These are phyloP conservation scores for Oscarella lobularis DNA, from an alignment of 37 sponge, comb jelly and placozoan genomes.

Conservation along the genomic window DNA sequence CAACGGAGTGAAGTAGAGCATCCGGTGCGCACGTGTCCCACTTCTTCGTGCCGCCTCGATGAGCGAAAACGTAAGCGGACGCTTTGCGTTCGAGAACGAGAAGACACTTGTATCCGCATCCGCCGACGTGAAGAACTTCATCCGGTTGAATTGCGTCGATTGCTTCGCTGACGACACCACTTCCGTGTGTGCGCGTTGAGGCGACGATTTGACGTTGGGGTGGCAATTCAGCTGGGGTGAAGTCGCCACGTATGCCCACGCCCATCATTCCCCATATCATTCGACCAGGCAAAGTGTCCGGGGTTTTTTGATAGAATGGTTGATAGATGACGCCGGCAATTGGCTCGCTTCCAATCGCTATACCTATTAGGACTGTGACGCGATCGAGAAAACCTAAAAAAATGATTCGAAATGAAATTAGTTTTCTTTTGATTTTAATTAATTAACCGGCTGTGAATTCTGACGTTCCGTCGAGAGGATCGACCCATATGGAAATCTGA, in stretches of 20 bases:
- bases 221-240: neutral
- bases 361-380: slow-evolving; percentile 87
- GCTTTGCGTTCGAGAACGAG: slow-evolving; percentile 65
- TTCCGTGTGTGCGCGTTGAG: slow-evolving; percentile 50
- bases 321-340: slow-evolving; percentile 89
- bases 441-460: slow-evolving; percentile 90
- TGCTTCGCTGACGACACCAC: slow-evolving; percentile 16
- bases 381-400: slow-evolving; percentile 44
- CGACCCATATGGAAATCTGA: slow-evolving; percentile 85
- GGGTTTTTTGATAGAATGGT: slow-evolving; percentile 40
- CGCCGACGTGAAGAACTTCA: slow-evolving; percentile 38
- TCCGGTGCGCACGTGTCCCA: slow-evolving; percentile 98
- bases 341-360: slow-evolving; percentile 56
- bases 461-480: slow-evolving; percentile 95
- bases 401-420: too few species aligned
- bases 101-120: slow-evolving; percentile 80
- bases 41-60: slow-evolving; percentile 70
- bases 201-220: slow-evolving; percentile 11
- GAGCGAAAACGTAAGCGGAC: slow-evolving; percentile 72
- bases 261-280: slow-evolving; percentile 85
- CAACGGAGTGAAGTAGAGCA: slow-evolving; percentile 53
- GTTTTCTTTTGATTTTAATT: too few species aligned
- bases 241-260: slow-evolving; percentile 46
- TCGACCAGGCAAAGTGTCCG: slow-evolving; percentile 29
- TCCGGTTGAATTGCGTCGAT: slow-evolving; percentile 8